phyloP scores from a whole-genome alignment of 1,140 invertebrate genomes.

The Drosophila micromelanica region DNA sequence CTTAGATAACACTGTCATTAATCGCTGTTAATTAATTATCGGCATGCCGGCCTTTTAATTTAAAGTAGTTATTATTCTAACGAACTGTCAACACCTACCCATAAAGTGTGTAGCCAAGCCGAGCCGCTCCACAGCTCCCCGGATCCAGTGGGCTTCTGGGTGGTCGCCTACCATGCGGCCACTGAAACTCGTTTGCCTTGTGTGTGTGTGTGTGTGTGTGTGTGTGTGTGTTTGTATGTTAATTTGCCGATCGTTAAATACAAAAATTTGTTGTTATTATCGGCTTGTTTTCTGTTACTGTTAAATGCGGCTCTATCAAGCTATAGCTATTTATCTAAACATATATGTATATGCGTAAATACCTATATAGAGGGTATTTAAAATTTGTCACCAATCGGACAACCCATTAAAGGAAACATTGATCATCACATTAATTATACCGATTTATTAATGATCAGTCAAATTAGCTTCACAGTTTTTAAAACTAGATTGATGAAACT shows the following conservation, averaged over 20 bases:
- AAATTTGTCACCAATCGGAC: background rate
- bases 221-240: constrained; percentile 58
- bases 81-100: constrained; percentile 78
- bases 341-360: background rate
- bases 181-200: constrained; percentile 56
- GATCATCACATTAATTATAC: background rate
- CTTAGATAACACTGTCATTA: constrained; percentile 76
- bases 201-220: constrained; percentile 10
- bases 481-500: background rate
- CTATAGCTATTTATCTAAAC: background rate
- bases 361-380: background rate
- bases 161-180: constrained; percentile 25
- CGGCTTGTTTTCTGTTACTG: constrained; percentile 35
- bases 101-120: constrained; percentile 36
- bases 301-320: background rate
- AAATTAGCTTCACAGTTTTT: background rate
- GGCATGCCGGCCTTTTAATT: constrained; percentile 62
- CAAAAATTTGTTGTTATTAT: constrained; percentile 75
- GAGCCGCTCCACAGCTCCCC: background rate
- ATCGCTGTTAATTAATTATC: constrained; percentile 78
- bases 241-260: constrained; percentile 71
- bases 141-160: constrained; percentile 23
- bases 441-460: too few relatives aligned
- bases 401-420: background rate
- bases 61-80: constrained; percentile 78